Conservation (phyloP, 2,113 vertebrate species). For the Chunga burmeisteri region DNA sequence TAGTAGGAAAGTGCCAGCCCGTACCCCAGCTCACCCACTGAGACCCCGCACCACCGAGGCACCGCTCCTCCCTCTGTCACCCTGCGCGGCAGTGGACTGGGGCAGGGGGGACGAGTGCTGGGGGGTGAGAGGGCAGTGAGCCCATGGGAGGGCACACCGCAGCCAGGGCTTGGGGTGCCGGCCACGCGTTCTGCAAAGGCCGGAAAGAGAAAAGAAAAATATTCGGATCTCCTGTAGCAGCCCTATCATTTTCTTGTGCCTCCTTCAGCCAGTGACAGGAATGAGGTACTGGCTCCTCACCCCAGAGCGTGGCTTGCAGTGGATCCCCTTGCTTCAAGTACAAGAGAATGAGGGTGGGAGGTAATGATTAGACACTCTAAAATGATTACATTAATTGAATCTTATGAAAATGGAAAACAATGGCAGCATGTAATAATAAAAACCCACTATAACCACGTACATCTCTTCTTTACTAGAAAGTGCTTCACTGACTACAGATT, state of each 20-base stretch:
- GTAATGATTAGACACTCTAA: constrained; percentile 49
- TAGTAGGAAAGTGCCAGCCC: neutral
- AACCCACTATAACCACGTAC: neutral
- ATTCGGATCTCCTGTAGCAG: neutral
- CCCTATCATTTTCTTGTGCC: neutral
- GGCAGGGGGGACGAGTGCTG: neutral
- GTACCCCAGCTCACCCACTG: neutral
- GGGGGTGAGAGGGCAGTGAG: neutral
- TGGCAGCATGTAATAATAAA: constrained; percentile 29
- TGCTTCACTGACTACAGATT: constrained; percentile 28
- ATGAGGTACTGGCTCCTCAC: neutral
- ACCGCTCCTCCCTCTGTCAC: neutral
- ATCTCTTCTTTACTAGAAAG: constrained; percentile 33
- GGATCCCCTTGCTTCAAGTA: neutral
- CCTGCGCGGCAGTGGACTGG: neutral
- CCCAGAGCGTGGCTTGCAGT: neutral
- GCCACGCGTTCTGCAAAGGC: neutral
- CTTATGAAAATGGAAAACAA: constrained; percentile 45
- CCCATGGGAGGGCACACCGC: neutral
- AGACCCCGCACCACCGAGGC: neutral
- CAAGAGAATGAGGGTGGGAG: neutral
- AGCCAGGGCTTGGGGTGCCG: neutral
- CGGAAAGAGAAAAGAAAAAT: neutral
- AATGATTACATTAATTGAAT: constrained; percentile 56
- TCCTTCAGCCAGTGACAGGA: neutral